Base-by-base conservation (phyloP, 2,888 invertebrate species). In the Conops quadrifasciatus region DNA sequence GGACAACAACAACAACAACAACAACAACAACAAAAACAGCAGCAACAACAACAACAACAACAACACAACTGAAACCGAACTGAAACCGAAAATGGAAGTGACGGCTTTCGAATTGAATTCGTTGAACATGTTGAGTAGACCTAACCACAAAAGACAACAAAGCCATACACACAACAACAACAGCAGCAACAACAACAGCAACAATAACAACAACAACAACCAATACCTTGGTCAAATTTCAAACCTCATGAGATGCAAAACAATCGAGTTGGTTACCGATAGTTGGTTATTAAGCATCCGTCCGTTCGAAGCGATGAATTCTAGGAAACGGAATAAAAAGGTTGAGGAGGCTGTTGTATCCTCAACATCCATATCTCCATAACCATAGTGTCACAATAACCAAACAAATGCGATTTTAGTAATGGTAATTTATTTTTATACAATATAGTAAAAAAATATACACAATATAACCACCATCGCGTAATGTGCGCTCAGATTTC, bases 1-100 rank as follows among this genome's bases (percentile, higher is more conserved):
- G 13, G 15, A 36, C 67, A 56, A 67, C 53, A 53, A 66, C 30
- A 53, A 66, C 36, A 51, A 45, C 21, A 58, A 16, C 49, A 59
- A 26, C 19, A 53, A 53, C 21, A 53, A 9, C 21, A 21, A 16
- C 2, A 49, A 7, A 36, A 36, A 36, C 36, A 36, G 4, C 9
- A 9, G 9, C 36, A 9, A 36, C 36, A 7, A 36, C 36, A 36
- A 36, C n/a, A 49, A 49, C 49, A 49, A 49, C 49, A 49, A n/a
- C n/a, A 53, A 19, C 5, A 5, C 21, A 19, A 21, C 53, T 11
- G 1, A 24, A 53, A 53, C 53, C 19, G 53, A 19, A 21, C 53
- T 11, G 1, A 24, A 53, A 53, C 53, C 19, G 53, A 49, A 19
- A 49, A n/a, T 49, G 49, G 16, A 36, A 36, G 36, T 36, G 36